Conservation (phyloP, 2,797 vertebrate genomes). For the Chiroxiphia lanceolata region DNA sequence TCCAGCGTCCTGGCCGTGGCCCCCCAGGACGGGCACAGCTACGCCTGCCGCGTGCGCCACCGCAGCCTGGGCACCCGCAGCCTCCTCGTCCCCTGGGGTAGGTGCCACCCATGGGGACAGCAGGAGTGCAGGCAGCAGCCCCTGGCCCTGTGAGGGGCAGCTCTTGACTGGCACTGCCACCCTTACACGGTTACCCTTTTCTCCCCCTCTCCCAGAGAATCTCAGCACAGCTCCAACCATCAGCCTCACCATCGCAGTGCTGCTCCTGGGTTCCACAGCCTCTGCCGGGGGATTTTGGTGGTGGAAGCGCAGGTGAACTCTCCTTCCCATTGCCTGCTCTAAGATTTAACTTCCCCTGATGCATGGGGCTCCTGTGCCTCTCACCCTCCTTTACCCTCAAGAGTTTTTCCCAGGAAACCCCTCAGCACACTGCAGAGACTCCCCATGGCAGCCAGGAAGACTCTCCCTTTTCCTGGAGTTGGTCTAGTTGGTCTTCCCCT, state of each 20-base stretch:
- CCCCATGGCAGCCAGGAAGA: background rate
- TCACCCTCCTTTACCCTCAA: background rate
- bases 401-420: background rate
- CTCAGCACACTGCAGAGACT: rapidly evolving
- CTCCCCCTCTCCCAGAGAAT: background rate
- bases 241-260: background rate
- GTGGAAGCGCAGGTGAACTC: background rate
- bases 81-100: conserved; percentile 26
- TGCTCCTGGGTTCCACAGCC: background rate
- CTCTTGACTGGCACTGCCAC: background rate
- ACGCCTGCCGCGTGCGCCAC: background rate
- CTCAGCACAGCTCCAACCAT: rapidly evolving
- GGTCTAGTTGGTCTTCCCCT: background rate
- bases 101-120: background rate
- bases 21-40: background rate
- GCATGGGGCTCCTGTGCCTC: background rate
- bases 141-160: background rate
- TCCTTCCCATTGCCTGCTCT: background rate
- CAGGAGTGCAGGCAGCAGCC: no score
- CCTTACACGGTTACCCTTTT: background rate
- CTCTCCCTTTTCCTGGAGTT: background rate
- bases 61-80: background rate
- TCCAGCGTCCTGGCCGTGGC: background rate
- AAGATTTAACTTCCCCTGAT: background rate
- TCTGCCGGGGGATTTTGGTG: background rate